These are phyloP conservation scores for Agrochola lychnidis DNA, from an alignment of 2,888 invertebrate species.

Conservation along the genomic window DNA sequence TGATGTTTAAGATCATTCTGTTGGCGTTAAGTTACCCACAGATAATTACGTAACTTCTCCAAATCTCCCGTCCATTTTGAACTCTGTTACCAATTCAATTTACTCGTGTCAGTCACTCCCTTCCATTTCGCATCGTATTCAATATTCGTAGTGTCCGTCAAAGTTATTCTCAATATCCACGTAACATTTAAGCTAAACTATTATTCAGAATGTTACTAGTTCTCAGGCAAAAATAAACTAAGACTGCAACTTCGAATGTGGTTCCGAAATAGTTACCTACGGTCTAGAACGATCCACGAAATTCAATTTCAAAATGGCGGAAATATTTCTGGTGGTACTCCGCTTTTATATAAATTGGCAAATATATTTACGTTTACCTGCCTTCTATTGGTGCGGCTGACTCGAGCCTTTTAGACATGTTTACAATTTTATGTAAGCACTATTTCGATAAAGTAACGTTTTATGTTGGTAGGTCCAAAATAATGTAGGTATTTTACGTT, in stretches of 20 bases:
- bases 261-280: constrained; percentile 11
- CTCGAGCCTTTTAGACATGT: neutral
- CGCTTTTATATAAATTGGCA: constrained; percentile 4
- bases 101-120: neutral
- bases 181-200: neutral
- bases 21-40: neutral
- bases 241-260: constrained; percentile 5
- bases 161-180: neutral
- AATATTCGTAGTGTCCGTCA: neutral
- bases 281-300: neutral
- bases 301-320: constrained; percentile 28
- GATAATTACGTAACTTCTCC: neutral
- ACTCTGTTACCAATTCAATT: neutral
- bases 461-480: neutral
- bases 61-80: neutral
- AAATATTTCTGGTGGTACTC: neutral
- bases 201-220: neutral
- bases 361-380: constrained; percentile 26
- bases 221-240: constrained; percentile 30
- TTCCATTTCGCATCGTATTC: neutral
- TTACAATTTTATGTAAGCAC: constrained; percentile 5
- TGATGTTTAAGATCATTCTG: neutral
- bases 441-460: neutral
- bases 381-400: neutral
- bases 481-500: neutral